Evolutionary conservation across 2,888 invertebrate species (phyloP), one percentile per base, ranked within the genome.

Genomic region (Yponomeuta sedellus): DNA sequence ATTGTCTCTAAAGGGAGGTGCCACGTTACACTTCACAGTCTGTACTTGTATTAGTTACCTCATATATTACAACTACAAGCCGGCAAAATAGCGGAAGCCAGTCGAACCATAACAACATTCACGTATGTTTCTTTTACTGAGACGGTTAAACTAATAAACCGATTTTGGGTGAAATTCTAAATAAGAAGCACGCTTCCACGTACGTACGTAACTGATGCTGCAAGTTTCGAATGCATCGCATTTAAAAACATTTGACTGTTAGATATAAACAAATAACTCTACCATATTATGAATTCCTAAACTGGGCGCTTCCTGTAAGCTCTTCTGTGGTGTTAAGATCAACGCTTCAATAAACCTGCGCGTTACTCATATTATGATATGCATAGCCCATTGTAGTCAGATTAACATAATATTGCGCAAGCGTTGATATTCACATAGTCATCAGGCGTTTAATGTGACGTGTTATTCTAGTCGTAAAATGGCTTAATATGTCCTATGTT

Each of bases 101-200:
- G 75, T 74, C 76, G 74, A 86, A 84, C 79, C 86, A 88, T 86
- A 88, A 88, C 87, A 87, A 81, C 77, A 74, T 79, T 73, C 81
- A 77, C 83, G 80, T 78, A 76, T 82, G 85, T 81, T 81, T 81
- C 78, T 79, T 76, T 79, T 80, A 82, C 83, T 79, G 82, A 34
- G 34, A 81, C 82, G 81, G 78, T 77, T 79, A 78, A 84, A 85
- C 82, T 83, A 85, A n/a, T n/a, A n/a, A n/a, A 88, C 83, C 77
- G 78, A 77, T 78, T 82, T 81, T 82, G 75, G 80, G 81, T 82
- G 82, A 83, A 82, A 79, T 79, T 79, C 65, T 74, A 80, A 84
- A 82, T 81, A 80, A 76, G 77, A 72, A 82, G 79, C 65, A 65
- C 65, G 58, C 52, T 59, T 65, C 39, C 28, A 57, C 75, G 80